A percentile compares a stretch with the other conserved stretches of the same genome.
Evolutionary conservation across 2,113 vertebrate genomes (phyloP).

Genomic region (Pogonocichla stellata): DNA sequence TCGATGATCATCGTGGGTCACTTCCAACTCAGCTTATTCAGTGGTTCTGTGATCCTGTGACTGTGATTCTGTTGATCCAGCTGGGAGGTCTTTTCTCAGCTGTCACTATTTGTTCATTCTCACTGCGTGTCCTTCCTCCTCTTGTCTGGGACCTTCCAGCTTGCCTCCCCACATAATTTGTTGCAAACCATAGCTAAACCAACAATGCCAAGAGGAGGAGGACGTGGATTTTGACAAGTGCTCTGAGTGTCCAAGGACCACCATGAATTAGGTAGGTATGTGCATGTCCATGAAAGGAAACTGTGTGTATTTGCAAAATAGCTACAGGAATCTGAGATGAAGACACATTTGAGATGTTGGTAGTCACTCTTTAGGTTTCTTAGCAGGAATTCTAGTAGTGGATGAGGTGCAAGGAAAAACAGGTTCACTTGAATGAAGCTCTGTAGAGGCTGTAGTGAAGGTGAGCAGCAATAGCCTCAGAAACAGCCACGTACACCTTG

Average conservation of each 20-base stretch:
- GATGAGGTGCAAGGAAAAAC: not conserved
- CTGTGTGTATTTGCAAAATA: not conserved
- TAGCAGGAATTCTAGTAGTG: rapidly evolving
- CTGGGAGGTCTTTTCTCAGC: not conserved
- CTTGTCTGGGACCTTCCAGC: not conserved
- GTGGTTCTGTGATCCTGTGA: not conserved
- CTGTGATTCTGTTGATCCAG: not conserved
- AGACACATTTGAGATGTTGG: rapidly evolving
- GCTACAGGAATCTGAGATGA: not conserved
- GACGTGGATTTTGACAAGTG: not conserved
- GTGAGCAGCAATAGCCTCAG: not conserved
- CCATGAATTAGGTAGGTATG: not conserved
- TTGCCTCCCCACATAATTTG: not conserved
- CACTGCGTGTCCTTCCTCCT: not conserved
- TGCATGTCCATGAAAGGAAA: not conserved
- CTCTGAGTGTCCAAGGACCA: not conserved
- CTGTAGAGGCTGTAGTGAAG: not conserved
- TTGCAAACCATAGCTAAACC: not conserved
- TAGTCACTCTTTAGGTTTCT: not conserved
- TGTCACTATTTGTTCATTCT: not conserved
- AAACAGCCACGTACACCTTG: not conserved
- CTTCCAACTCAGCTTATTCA: rapidly evolving
- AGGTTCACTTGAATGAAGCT: not conserved
- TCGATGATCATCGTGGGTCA: rapidly evolving
- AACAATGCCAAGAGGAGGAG: not conserved